Evolutionary conservation across 2,797 vertebrate genomes (phyloP), one percentile per base, ranked within the genome.

Genomic region (Clarias platycephalus): DNA sequence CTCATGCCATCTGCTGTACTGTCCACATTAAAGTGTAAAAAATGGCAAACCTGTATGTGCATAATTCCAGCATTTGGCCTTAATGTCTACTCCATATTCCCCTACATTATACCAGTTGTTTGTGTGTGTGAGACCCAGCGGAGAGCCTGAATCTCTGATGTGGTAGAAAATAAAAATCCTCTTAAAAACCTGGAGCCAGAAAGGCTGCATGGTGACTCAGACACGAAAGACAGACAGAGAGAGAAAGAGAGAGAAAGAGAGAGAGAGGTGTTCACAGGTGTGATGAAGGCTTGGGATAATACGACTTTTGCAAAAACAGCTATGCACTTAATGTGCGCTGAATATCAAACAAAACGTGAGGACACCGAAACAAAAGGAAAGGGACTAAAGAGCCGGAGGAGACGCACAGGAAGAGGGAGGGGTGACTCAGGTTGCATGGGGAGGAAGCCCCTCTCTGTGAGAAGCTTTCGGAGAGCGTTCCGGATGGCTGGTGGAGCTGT

Each of bases 401-500:
- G 44, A 67, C 79, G 2, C 67, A 80, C 79, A 68, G 53, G 84
- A 81, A 89, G 82, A 81, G 49, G 81, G 81, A 53, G 49, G 26
- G 70, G 22, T 71, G 87, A 79, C 24, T 86, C 83, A 26, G 66
- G 77, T 88, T 87, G 68, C 88, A 82, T 2, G 20, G 70, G 49
- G 53, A 85, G 86, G 86, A 88, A 88, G 81, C 80, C 28, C 67
- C 57, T 85, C 85, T 82, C 37, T 88, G 81, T 85, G 83, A 66
- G 57, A 86, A 85, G 84, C 85, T 86, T 88, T 83, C 74, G 66
- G 67, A 81, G 68, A 87, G 63, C 12, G 84, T 89, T 89, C 88
- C 79, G 84, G 85, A 84, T 86, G 86, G 84, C 74, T 68, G 86
- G 74, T 20, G 18, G 71, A 83, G 81, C 20, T 28, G 53, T 80